These are phyloP conservation scores for Carassius gibelio DNA, from an alignment of 2,113 vertebrate species.

Conservation along the genomic window DNA sequence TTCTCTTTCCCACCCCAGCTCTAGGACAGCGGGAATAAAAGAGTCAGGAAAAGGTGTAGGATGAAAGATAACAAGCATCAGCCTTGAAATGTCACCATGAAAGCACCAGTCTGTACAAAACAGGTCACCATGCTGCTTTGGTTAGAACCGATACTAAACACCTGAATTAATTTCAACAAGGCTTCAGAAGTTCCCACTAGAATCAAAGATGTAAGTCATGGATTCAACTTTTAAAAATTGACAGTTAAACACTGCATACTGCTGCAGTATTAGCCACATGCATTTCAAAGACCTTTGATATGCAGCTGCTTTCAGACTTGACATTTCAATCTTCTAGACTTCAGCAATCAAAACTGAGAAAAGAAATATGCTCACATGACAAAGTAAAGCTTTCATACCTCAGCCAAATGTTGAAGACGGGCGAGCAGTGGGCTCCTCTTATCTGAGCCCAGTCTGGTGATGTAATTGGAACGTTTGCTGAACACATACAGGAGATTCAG, in stretches of 20 bases:
- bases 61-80: conserved; percentile 20
- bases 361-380: not conserved
- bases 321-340: not conserved
- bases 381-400: conserved; percentile 73
- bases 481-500: conserved; percentile 97
- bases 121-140: not conserved
- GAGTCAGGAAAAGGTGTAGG: conserved; percentile 40
- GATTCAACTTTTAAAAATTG: not conserved
- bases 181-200: not conserved
- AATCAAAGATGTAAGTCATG: not conserved
- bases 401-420: conserved; percentile 92
- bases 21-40: conserved; percentile 68
- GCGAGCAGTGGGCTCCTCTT: conserved; percentile 91
- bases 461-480: conserved; percentile 97
- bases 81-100: not conserved
- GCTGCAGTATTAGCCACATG: not conserved
- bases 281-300: not conserved
- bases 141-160: not conserved
- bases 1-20: conserved; percentile 98
- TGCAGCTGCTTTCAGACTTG: not conserved
- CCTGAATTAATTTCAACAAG: not conserved
- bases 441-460: conserved; percentile 92
- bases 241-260: not conserved
- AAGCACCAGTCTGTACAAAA: not conserved
- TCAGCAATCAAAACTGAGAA: conserved; percentile 1